Base-by-base conservation (phyloP, 2,797 vertebrate species). In the Lerista edwardsae region DNA sequence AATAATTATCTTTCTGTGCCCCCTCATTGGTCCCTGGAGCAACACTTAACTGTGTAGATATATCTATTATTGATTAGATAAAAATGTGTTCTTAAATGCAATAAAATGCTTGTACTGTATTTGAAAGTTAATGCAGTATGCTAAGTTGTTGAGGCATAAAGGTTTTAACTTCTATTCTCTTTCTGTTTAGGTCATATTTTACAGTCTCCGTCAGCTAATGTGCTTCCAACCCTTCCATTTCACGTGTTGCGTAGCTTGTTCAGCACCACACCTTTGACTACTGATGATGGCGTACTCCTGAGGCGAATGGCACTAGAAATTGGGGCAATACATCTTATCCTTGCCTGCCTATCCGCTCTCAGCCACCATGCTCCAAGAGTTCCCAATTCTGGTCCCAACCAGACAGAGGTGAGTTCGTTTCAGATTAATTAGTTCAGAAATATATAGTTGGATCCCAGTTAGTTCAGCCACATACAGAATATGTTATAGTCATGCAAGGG, bases 301-400 rank as follows among this genome's bases (percentile, higher is more conserved):
- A 95, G 98, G 27, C 96, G 98, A 44, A 99, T 99, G 98, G 99
- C 99, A 0, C 94, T 99, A 86, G 99, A 99, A 95, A 99, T 99
- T 2, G 99, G 99, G 0, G 99, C 98, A 27, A 95, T 99, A 74
- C 99, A 99, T 91, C 98, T 99, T 23, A 99, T 99, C 92, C 96
- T 99, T 88, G 98, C 98, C 81, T 99, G 99, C 84, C 95, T 99
- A 34, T 99, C 98, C 3, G 99, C 98, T 67, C 97, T 99, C 64
- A 99, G 98, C 92, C 99, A 99, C 91, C 99, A 99, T 1, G 98
- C 98, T 0, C 98, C 99, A 0, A 96, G 98, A 75, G 97, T 98
- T 86, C 98, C 98, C 92, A 98, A 95, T 71, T 96, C 97, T 3
- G 97, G 84, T 87, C 92, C 96, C 93, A 98, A 89, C 89, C 97